phyloP scores from a whole-genome alignment of 2,888 invertebrate genomes.

The Piscicola geometra region DNA sequence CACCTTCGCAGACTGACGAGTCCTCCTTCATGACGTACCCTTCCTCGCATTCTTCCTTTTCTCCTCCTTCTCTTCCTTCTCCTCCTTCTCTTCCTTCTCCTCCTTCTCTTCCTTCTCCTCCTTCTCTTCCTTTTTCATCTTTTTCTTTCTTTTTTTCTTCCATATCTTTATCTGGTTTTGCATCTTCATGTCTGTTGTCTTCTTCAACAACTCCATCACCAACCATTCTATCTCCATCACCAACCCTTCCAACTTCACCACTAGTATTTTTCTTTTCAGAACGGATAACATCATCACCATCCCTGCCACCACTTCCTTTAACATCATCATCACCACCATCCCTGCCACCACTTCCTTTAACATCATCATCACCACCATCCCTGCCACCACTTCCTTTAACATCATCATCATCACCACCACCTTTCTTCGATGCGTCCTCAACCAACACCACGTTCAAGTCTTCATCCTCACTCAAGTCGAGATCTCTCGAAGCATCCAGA shows the following conservation, averaged over 20 bases:
- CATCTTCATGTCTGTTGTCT: too few species aligned
- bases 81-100: neutral
- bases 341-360: constrained; percentile 23
- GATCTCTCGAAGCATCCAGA: neutral
- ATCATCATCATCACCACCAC: constrained; percentile 36
- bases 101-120: neutral
- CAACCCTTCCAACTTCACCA: neutral
- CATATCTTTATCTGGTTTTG: too few species aligned
- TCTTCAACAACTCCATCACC: too few species aligned
- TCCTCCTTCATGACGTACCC: neutral
- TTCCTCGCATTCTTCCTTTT: too few species aligned
- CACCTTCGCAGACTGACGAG: neutral
- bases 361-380: constrained; percentile 34
- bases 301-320: constrained; percentile 20
- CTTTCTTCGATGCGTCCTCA: constrained; percentile 14
- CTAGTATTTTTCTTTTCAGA: too few species aligned
- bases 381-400: constrained; percentile 34
- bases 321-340: constrained; percentile 31
- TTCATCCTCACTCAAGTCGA: neutral
- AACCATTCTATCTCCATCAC: too few species aligned
- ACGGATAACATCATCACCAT: constrained; percentile 10
- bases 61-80: neutral
- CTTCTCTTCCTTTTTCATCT: neutral
- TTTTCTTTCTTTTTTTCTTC: too few species aligned
- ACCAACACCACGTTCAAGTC: neutral